Base-by-base conservation (phyloP, 2,113 vertebrate species). In the Suncus etruscus region DNA sequence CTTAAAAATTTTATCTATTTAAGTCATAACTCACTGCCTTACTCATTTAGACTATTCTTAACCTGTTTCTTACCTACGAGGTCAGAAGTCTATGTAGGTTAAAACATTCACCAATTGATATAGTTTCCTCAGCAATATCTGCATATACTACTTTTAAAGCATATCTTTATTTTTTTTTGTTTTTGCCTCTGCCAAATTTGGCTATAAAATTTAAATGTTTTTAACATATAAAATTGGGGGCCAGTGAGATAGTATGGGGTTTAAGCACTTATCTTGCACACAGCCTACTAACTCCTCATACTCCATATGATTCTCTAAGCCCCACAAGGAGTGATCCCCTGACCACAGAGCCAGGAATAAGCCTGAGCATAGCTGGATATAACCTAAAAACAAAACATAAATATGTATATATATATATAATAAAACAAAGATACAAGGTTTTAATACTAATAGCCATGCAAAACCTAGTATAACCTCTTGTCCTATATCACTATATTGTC, bases 131-230 rank as follows among this genome's bases (percentile, higher is more conserved):
- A 88, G 20, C 45, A 82, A 8, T 8, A 47, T 48, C 54, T 58
- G 12, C 51, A 65, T 85, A 31, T 31, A 29, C 20, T 66, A 47
- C 25, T 61, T 77, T 79, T 73, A 61, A 79, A 89, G 22, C 24
- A 65, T 66, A 7, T 66, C 1, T 66, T 29, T 66, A 7, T 66
- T 1, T 66, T 29, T 27, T 27, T 66, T 66, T 66, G 25, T 66
- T 92, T 68, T 76, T 74, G n/a, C 16, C 74, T 11, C 83, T 66
- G 73, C 12, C 50, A 83, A 73, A 83, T 86, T 92, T 84, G 48
- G 18, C 61, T 72, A 15, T 83, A 88, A 93, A 90, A 83, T 58
- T 16, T 27, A 66, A 24, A 66, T 66, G 25, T 24, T 66, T 18
- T 66, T 18, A 66, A 66, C 3, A 66, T 8, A 27, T 66, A 24